Conservation (phyloP, 1,140 invertebrate species). For the Leptinotarsa lineolata region DNA sequence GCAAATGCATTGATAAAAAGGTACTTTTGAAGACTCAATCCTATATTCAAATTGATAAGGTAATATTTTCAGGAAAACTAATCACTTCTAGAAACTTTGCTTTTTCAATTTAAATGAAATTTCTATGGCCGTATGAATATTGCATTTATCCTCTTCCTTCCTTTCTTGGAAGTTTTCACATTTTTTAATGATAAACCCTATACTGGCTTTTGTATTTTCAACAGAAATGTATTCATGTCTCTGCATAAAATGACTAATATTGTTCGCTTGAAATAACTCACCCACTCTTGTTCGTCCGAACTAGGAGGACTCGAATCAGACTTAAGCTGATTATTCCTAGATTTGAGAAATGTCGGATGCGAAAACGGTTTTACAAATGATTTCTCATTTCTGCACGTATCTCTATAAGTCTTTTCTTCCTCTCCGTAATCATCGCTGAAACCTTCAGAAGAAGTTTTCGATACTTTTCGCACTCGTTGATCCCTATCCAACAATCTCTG, state of each 20-base stretch:
- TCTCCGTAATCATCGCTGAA: constrained; percentile 61
- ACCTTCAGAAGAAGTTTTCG: constrained; percentile 60
- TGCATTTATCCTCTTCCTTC: too few relatives aligned
- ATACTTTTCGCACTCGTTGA: constrained; percentile 52
- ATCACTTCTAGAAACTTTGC: too few relatives aligned
- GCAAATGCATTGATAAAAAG: too few relatives aligned
- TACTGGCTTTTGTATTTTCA: too few relatives aligned
- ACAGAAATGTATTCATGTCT: neutral
- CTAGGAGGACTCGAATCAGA: constrained; percentile 57
- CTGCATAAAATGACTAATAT: neutral
- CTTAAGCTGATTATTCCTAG: constrained; percentile 31
- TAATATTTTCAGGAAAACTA: too few relatives aligned
- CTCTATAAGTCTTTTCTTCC: constrained; percentile 61
- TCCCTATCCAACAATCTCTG: constrained; percentile 54
- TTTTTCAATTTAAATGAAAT: too few relatives aligned
- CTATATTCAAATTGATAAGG: too few relatives aligned
- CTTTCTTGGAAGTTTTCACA: too few relatives aligned
- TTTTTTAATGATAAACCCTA: too few relatives aligned
- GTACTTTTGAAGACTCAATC: too few relatives aligned
- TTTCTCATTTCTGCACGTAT: constrained; percentile 58
- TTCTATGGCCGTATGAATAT: too few relatives aligned
- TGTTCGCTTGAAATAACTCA: constrained; percentile 18
- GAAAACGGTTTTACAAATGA: constrained; percentile 43
- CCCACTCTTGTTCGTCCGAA: constrained; percentile 56
- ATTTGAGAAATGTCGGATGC: constrained; percentile 46